Base-by-base conservation (phyloP, 2,888 invertebrate genomes). In the Pyrochroa serraticornis region DNA sequence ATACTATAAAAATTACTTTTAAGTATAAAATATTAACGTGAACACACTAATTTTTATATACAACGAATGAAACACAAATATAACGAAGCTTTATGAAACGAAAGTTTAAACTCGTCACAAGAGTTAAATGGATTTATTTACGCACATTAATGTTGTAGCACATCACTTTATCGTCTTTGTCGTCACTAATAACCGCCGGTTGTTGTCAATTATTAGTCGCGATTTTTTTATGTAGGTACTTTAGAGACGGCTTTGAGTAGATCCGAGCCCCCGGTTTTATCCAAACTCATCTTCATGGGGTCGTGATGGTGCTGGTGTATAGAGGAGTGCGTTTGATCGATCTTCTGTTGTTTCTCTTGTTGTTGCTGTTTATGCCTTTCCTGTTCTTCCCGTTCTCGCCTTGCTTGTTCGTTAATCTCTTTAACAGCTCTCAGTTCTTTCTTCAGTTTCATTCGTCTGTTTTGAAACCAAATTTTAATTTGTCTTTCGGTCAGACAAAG, bases 391-490 rank as follows among this genome's bases (percentile, higher is more conserved):
- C 93, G 84, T 75, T 94, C 94, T 67, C 93, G 85, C 73, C 94
- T 87, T 64, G 94, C 95, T 71, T 95, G 95, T 77, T 95, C 95
- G 83, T 95, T 95, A 74, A 95, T 95, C 82, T 95, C 95, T 77
- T 95, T 95, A 47, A 95, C 93, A 44, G 94, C 94, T 72, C 96
- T 86, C 71, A 96, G 83, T 79, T 97, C 97, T 76, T 96, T 96
- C 86, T 96, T 96, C 82, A 95, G 85, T 80, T 96, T 96, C 96
- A 96, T 96, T 75, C 96, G 88, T 69, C 95, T 87, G 80, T 97
- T 97, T 81, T 97, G 96, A 83, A 97, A 95, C 94, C 94, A 94
- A 80, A 95, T 95, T 83, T 95, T 95, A 77, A 95, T 97, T 84
- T 97, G 97, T 75, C 97, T 85, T 82, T 97, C 97, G 71, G 96